Percentiles rank a stretch among this genome's conserved stretches.
Evolutionary conservation across 2,113 vertebrate genomes (phyloP).

Genomic region (Grantiella picta): DNA sequence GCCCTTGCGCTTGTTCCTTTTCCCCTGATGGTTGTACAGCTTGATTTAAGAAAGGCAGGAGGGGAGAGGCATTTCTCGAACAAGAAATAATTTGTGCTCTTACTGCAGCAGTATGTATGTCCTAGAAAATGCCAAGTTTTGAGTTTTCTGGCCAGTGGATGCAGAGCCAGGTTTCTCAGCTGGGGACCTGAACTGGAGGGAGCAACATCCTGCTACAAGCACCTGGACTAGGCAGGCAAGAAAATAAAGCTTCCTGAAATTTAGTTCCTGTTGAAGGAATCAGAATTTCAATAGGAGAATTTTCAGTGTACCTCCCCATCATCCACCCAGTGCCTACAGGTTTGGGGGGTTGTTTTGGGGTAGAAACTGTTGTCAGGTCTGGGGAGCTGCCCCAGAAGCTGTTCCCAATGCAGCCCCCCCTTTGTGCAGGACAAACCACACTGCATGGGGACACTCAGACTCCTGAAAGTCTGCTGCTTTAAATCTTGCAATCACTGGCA

Average conservation of each 20-base stretch:
- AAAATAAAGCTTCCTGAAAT: not conserved
- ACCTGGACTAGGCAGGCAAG: not conserved
- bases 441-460: not conserved
- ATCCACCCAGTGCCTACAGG: not conserved
- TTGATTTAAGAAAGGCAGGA: not conserved
- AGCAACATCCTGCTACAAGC: not conserved
- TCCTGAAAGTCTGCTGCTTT: not conserved
- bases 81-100: not conserved
- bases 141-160: not conserved
- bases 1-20: not conserved
- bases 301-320: not conserved
- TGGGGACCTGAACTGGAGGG: not conserved
- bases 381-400: not conserved
- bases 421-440: not conserved
- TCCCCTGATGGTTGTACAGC: not conserved
- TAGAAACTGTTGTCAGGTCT: not conserved
- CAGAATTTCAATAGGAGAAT: not conserved
- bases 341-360: accelerated
- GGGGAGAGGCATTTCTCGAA: not conserved
- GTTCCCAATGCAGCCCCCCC: not conserved
- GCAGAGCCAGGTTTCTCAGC: not conserved
- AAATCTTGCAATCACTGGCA: not conserved
- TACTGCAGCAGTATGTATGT: not conserved
- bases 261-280: not conserved
- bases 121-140: not conserved